phyloP scores from a whole-genome alignment of 2,888 invertebrate genomes.

The Disparrhopalites patrizii region DNA sequence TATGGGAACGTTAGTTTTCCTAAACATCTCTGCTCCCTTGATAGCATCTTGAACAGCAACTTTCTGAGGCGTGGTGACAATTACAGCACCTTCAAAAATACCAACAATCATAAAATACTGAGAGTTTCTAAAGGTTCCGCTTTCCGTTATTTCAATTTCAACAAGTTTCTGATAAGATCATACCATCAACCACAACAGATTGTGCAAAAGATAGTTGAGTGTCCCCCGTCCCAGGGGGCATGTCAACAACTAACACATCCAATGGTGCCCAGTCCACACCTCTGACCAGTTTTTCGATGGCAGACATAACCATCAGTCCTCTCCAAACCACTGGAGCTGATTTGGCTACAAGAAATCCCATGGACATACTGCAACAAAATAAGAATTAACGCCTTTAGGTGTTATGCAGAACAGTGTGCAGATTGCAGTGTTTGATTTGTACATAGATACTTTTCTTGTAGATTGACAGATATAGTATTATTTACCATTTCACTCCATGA shows the following conservation, averaged over 20 bases:
- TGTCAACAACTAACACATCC: slow-evolving; percentile 86
- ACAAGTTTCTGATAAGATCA: slow-evolving; percentile 18
- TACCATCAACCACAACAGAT: slow-evolving; percentile 77
- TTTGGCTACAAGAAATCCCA: slow-evolving; percentile 85
- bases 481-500: slow-evolving; percentile 87
- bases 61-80: slow-evolving; percentile 89
- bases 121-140: too few species aligned
- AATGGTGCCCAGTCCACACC: slow-evolving; percentile 85
- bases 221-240: slow-evolving; percentile 96
- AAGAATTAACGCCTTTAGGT: too few species aligned
- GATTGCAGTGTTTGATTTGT: too few species aligned
- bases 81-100: slow-evolving; percentile 64
- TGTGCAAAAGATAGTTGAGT: slow-evolving; percentile 87
- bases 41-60: slow-evolving; percentile 81
- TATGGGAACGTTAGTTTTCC: slow-evolving; percentile 74
- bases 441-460: too few species aligned
- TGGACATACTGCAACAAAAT: slow-evolving; percentile 71
- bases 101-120: not conserved
- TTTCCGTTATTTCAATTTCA: not conserved
- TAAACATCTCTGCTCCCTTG: slow-evolving; percentile 82
- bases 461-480: too few species aligned
- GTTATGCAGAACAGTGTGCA: too few species aligned
- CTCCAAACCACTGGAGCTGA: slow-evolving; percentile 88
- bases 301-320: slow-evolving; percentile 95
- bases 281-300: slow-evolving; percentile 75